A percentile compares a stretch with the other conserved stretches of the same genome.
These are phyloP conservation scores for Congeria kusceri DNA, from an alignment of 2,888 invertebrate species.

Conservation along the genomic window DNA sequence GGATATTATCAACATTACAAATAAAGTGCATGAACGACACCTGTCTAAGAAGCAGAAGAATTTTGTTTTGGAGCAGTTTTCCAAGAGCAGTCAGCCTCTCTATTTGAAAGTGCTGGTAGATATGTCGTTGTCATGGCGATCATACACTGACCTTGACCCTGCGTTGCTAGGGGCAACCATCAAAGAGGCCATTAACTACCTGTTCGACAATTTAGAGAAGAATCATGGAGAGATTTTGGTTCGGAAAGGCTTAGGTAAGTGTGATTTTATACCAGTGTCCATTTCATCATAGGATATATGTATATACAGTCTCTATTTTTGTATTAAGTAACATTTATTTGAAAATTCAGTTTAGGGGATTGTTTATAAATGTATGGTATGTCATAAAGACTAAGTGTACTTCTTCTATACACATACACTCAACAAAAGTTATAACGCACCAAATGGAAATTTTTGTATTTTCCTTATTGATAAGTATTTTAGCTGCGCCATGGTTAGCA, in stretches of 20 bases:
- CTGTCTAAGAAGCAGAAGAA: constrained; percentile 72
- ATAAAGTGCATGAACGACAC: constrained; percentile 52
- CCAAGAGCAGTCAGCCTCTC: constrained; percentile 70
- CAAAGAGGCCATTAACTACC: constrained; percentile 69
- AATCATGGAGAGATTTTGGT: constrained; percentile 74
- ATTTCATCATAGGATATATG: too few species aligned
- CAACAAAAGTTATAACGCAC: too few species aligned
- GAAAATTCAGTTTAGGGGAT: too few species aligned
- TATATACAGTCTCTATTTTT: too few species aligned
- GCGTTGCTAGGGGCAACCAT: constrained; percentile 64
- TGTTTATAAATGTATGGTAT: too few species aligned
- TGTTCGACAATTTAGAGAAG: constrained; percentile 74
- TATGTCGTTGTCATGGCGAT: constrained; percentile 75
- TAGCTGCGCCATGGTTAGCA: too few species aligned
- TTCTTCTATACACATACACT: too few species aligned
- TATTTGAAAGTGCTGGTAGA: constrained; percentile 75
- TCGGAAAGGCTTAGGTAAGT: constrained; percentile 74
- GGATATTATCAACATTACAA: constrained; percentile 62
- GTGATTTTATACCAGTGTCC: too few species aligned
- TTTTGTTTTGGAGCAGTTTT: constrained; percentile 66
- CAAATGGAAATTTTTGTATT: too few species aligned
- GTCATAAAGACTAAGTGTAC: too few species aligned
- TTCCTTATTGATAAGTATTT: too few species aligned
- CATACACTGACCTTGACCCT: constrained; percentile 64
- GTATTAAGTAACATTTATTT: too few species aligned